Conservation (phyloP, 2,113 vertebrate genomes). For the Ctenodactylus gundi region DNA sequence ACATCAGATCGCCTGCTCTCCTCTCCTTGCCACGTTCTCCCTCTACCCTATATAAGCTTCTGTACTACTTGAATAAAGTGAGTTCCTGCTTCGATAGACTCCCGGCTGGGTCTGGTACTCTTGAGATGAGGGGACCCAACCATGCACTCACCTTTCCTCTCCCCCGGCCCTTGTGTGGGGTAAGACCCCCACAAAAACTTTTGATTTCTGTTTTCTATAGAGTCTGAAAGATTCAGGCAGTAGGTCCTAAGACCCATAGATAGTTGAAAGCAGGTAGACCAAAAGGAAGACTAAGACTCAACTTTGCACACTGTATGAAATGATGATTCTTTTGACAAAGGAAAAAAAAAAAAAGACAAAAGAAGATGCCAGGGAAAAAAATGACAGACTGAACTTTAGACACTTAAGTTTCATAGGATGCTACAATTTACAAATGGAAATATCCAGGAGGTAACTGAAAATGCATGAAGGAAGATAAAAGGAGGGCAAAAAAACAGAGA, state of each 20-base stretch:
- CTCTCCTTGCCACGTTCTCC: no score
- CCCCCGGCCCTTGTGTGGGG: no score
- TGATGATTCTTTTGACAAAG: background rate
- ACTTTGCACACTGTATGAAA: background rate
- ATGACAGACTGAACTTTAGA: background rate
- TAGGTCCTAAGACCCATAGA: background rate
- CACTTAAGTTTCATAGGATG: background rate
- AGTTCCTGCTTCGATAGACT: no score
- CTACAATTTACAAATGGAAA: slow-evolving; percentile 23
- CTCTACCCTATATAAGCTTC: no score
- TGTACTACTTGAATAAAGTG: no score
- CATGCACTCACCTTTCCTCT: no score
- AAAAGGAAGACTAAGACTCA: background rate
- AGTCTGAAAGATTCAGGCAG: background rate
- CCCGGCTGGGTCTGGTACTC: no score
- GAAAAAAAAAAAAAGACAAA: background rate
- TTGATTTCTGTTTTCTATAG: background rate
- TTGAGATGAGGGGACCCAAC: no score
- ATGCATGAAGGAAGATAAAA: background rate
- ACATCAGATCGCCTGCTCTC: no score
- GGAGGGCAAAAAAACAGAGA: background rate
- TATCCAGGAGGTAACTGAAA: background rate
- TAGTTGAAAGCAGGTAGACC: background rate
- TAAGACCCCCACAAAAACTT: no score
- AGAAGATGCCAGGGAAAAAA: background rate